Percentiles rank a stretch among this genome's conserved stretches.
Conservation (phyloP, 2,888 invertebrate genomes). For the Spicauda simplicius region DNA sequence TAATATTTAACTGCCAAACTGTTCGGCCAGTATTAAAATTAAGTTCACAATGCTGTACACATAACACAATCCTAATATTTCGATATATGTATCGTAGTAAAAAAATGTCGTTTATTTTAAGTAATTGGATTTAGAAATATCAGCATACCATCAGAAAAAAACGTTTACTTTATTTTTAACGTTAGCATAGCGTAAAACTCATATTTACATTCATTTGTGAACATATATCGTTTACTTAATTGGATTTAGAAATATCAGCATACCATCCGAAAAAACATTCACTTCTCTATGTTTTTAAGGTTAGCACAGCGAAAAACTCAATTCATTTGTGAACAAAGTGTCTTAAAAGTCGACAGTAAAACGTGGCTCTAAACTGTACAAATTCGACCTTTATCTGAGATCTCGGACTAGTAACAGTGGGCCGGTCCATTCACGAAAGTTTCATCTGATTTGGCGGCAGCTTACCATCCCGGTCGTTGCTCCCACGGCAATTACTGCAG, state of each 20-base stretch:
- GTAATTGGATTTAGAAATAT: too few relatives aligned
- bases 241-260: not conserved
- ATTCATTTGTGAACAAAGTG: not conserved
- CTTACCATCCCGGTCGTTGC: constrained; percentile 21
- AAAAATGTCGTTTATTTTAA: too few relatives aligned
- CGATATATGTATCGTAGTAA: too few relatives aligned
- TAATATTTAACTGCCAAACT: too few relatives aligned
- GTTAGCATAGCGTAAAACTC: too few relatives aligned
- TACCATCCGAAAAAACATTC: not conserved
- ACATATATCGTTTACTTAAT: too few relatives aligned
- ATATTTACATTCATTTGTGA: too few relatives aligned
- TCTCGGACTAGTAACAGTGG: constrained; percentile 54
- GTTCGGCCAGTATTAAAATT: too few relatives aligned
- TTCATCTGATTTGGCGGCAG: constrained; percentile 47
- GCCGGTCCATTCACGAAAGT: constrained; percentile 70
- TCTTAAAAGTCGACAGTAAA: not conserved
- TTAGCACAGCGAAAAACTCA: not conserved
- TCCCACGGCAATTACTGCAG: constrained; percentile 33
- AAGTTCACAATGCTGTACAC: too few relatives aligned
- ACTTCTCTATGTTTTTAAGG: not conserved
- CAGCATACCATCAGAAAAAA: too few relatives aligned
- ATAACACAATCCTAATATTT: too few relatives aligned
- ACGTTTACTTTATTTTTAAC: too few relatives aligned
- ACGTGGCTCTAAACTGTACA: constrained; percentile 17
- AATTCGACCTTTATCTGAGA: constrained; percentile 51